Evolutionary conservation across 2,888 invertebrate species (phyloP), one percentile per base, ranked within the genome.

Genomic region (Cheilosia vernalis): DNA sequence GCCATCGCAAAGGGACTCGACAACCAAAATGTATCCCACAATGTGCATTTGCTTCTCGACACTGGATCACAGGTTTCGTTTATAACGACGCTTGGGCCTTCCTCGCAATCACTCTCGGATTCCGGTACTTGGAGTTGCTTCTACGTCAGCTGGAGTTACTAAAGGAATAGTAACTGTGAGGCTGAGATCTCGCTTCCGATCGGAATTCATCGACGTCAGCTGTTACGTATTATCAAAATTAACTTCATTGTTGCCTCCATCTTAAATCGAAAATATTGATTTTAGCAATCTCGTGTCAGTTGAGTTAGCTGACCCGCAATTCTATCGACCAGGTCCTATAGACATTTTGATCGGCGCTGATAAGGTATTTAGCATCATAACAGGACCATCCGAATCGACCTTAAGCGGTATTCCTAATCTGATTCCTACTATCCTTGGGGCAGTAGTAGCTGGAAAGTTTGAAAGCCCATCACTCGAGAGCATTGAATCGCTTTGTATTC

Each of bases 291-390:
- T 21, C 17, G 19, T 49, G 2, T 19, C 49, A 17, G 37, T 7
- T 17, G 37, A 13, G 15, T 37, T 70, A 5, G 63, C 69, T 37
- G 69, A 67, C 27, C 60, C 60, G 1, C 19, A 51, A 7, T 78
- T 61, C 15, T n/a, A 55, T 19, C 15, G 42, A 27, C 67, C 51
- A 24, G 40, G 53, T n/a, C 4, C n/a, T 33, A 53, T 78, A 2
- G 78, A 70, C 13, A 42, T 69, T 2, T 17, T 70, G 0, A 33
- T 72, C 7, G 70, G 70, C 9, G 60, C 61, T 49, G 69, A 70
- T 56, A 37, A 53, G 27, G 19, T 63, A 0, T 61, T 60, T 27
- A 69, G 21, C 21, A 47, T 66, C 1, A 44, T 64, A 13, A n/a
- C 33, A 6, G 66, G 66, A 27, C 27, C 5, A 5, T 27, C 27